Evolutionary conservation across 2,888 invertebrate species (phyloP), one percentile per base, ranked within the genome.

Genomic region (Hypomecis atomaria): DNA sequence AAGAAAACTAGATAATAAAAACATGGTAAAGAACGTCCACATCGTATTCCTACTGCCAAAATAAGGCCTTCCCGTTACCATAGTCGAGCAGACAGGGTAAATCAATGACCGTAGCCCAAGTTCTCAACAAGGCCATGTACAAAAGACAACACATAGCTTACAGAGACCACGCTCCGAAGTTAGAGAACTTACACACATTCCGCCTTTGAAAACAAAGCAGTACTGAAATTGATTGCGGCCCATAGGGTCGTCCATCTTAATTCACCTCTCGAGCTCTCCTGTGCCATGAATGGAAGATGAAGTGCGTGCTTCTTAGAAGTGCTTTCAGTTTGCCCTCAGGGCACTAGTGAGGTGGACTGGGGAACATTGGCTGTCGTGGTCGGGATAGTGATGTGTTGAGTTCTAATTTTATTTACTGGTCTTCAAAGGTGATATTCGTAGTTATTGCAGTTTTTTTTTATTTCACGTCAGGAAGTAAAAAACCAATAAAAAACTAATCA

Each of bases 221-320:
- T 59, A 55, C 8, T 45, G 11, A 48, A 65, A 56, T 60, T 53
- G 44, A 44, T 52, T 56, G 55, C 50, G 57, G 40, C 65, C 65
- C 66, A 57, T 43, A 55, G 70, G 13, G 61, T 70, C 63, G 65
- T 70, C 65, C 59, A 69, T 70, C 67, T 69, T 68, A 71, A 71
- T 71, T 73, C 69, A 69, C 61, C 60, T 62, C 69, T 58, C 65
- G 44, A 67, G 65, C 65, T 56, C 68, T 69, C 59, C 59, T 59
- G 67, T 49, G 65, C 65, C 67, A 68, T 73, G 73, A 71, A 73
- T 73, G 65, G 70, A 62, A 65, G 67, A 69, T 73, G 73, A 73
- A 73, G 70, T 73, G 71, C 71, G 71, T 69, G 67, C 45, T 68
- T 60, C 58, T 61, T 10, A 57, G 50, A 61, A 68, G 52, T 55